Evolutionary conservation across 2,888 invertebrate genomes (phyloP).

Genomic region (Zaprionus obscuricornis): DNA sequence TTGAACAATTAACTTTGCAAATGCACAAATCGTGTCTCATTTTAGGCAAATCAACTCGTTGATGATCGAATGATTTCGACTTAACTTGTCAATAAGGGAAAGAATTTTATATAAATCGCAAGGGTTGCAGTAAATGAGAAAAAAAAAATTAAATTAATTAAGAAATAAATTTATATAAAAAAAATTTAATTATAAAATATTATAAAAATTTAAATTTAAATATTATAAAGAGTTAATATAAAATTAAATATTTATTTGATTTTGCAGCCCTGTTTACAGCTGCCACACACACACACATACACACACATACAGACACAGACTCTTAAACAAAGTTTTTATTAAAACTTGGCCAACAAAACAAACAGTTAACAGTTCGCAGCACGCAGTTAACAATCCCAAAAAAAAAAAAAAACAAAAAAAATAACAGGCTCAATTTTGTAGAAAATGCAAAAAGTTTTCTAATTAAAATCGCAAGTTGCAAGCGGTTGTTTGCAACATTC

Average conservation of each 20-base stretch:
- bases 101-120: no score
- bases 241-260: background rate
- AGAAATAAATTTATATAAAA: no score
- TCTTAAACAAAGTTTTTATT: constrained; percentile 26
- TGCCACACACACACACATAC: background rate
- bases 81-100: no score
- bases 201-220: no score
- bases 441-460: constrained; percentile 66
- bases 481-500: constrained; percentile 23
- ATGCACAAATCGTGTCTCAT: constrained; percentile 58
- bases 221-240: background rate
- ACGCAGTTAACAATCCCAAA: no score
- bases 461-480: constrained; percentile 67
- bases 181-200: no score
- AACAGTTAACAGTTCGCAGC: no score
- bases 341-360: constrained; percentile 23
- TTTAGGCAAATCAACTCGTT: constrained; percentile 20
- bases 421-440: constrained; percentile 15
- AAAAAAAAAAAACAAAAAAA: constrained; percentile 11
- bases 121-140: no score
- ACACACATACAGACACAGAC: no score
- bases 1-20: constrained; percentile 58
- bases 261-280: constrained; percentile 23
- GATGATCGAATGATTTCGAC: constrained; percentile 10
- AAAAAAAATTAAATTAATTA: no score